Evolutionary conservation across 2,113 vertebrate species (phyloP), one percentile per base, ranked within the genome.

Genomic region (Leptosomus discolor): DNA sequence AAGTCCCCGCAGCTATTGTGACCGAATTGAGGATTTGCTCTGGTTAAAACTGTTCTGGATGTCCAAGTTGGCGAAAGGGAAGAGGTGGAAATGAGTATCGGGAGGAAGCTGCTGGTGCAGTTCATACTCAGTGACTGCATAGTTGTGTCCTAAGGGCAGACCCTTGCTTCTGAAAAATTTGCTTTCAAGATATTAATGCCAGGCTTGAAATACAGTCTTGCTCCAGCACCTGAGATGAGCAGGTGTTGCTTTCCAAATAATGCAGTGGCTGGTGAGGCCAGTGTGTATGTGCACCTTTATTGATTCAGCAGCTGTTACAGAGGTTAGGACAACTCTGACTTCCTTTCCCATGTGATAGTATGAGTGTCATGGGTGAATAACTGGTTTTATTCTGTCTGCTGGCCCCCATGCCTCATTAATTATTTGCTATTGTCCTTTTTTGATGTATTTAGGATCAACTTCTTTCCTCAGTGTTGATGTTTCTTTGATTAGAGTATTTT

Each of bases 1-100:
- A 60, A 85, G 21, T 51, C 43, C 7, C 11, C 2, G 2, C 9
- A 30, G 5, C 23, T 46, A 4, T 0, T 0, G 26, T 56, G 56
- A 63, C 26, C 36, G 43, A 67, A n/a, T 34, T 0, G 4, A 58
- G 22, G 43, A 45, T 45, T 67, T 85, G 7, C 32, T 70, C 11
- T 70, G 27, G 6, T 36, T 91, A 41, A 64, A 84, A 34, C 45
- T 30, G 5, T 41, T 43, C 30, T 73, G 30, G 11, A 24, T 57
- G 53, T 51, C 39, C 14, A 1, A 77, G 23, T 56, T 12, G 12
- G 34, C 27, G 36, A 51, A 83, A 85, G 45, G 45, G 39, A 61
- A 53, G 37, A 77, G 20, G 26, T 58, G 39, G 70, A 92, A 85
- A 50, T 46, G 0, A 12, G 37, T 74, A 1, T 37, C 23, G 21